phyloP scores from a whole-genome alignment of 2,888 invertebrate genomes.

The Mythimna impura region DNA sequence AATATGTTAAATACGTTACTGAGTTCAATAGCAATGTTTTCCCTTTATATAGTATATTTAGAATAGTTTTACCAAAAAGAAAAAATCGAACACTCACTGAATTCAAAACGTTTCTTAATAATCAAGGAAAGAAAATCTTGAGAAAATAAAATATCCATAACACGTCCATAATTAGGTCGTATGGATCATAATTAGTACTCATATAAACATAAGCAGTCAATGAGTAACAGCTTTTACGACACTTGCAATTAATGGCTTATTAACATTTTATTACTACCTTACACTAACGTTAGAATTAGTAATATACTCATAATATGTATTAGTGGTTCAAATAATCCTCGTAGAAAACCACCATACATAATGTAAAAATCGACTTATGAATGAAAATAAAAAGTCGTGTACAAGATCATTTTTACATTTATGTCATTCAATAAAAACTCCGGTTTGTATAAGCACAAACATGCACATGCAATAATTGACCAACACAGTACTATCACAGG shows the following conservation, averaged over 20 bases:
- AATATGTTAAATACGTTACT: not conserved
- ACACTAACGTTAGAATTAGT: not conserved
- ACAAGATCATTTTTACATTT: not conserved
- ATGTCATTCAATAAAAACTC: not conserved
- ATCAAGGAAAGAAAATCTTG: not conserved
- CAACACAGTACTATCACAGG: constrained; percentile 9
- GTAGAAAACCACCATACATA: not conserved
- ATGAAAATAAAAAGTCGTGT: not conserved
- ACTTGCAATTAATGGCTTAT: constrained; percentile 23
- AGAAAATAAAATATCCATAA: not conserved
- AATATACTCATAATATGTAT: constrained; percentile 6
- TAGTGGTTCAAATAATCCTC: not conserved
- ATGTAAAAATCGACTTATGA: not conserved
- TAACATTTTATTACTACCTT: constrained; percentile 28
- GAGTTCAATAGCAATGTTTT: not conserved
- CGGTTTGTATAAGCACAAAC: constrained; percentile 22
- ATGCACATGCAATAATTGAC: constrained; percentile 31
- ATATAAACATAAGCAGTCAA: constrained; percentile 31
- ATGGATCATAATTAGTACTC: constrained; percentile 29
- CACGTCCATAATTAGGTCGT: constrained; percentile 15
- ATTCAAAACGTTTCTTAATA: too few species aligned
- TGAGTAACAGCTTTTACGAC: constrained; percentile 28
- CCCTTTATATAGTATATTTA: not conserved
- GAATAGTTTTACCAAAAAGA: not conserved
- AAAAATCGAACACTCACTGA: too few species aligned